Evolutionary conservation across 2,113 vertebrate species (phyloP).

Genomic region (Dipodomys ordii): DNA sequence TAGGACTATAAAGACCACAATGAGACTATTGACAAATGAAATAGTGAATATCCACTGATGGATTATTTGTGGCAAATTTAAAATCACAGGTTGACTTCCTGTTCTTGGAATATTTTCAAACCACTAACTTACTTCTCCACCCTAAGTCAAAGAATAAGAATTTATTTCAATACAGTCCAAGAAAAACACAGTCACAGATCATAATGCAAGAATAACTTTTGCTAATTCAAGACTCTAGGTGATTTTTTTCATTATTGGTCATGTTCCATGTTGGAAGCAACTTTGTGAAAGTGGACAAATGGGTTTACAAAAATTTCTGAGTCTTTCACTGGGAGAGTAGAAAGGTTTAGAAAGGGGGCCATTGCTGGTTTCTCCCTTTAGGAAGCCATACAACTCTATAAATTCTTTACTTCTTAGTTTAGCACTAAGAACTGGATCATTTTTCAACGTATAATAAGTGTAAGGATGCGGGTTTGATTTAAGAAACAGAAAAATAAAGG

Average conservation of each 20-base stretch:
- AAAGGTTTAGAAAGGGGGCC: conserved; percentile 27
- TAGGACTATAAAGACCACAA: neutral
- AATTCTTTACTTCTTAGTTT: conserved; percentile 23
- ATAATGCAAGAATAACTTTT: neutral
- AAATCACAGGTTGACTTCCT: conserved; percentile 48
- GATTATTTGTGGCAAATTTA: conserved; percentile 36
- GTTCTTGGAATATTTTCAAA: conserved; percentile 51
- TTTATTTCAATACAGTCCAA: conserved; percentile 38
- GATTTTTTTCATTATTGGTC: neutral
- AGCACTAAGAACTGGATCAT: neutral
- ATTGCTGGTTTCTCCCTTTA: neutral
- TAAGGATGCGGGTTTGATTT: neutral
- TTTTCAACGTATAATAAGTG: conserved; percentile 29
- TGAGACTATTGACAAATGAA: neutral
- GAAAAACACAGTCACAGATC: conserved; percentile 38
- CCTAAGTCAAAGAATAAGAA: conserved; percentile 52
- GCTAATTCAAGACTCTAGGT: conserved; percentile 19
- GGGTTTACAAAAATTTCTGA: conserved; percentile 27
- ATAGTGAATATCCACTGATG: neutral
- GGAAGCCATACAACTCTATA: neutral
- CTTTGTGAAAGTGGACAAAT: neutral
- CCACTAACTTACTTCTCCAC: conserved; percentile 16
- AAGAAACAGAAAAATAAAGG: neutral
- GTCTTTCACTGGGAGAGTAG: neutral
- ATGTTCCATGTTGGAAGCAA: conserved; percentile 7